phyloP scores from a whole-genome alignment of 2,797 vertebrate species.

The Sebastes ruberrimus region DNA sequence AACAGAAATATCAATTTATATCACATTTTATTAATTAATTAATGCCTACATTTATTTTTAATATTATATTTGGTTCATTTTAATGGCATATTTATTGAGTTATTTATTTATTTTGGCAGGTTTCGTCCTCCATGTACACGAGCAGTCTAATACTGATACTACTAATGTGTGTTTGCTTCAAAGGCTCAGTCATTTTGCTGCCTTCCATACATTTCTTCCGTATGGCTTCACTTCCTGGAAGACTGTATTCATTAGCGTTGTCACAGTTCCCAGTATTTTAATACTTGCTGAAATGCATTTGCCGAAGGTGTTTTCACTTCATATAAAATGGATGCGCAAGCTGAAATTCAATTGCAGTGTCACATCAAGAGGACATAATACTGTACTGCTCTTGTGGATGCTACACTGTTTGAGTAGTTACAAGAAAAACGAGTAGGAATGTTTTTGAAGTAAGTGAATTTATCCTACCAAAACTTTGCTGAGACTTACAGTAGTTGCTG shows the following conservation, averaged over 20 bases:
- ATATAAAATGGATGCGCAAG: neutral
- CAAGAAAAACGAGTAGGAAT: neutral
- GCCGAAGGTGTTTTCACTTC: neutral
- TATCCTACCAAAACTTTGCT: neutral
- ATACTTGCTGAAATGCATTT: slow-evolving; percentile 24
- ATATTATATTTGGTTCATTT: too few species aligned
- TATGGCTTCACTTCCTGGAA: slow-evolving; percentile 1
- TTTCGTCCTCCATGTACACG: neutral
- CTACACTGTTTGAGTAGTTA: neutral
- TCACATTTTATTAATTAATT: too few species aligned
- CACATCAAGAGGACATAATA: neutral
- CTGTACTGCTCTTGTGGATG: neutral
- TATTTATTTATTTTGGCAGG: too few species aligned
- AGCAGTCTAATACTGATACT: neutral
- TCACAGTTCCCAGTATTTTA: slow-evolving; percentile 29
- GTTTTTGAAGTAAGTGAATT: neutral
- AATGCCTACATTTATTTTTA: too few species aligned
- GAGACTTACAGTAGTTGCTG: neutral
- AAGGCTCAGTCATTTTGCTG: slow-evolving; percentile 1
- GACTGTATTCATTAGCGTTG: slow-evolving; percentile 21
- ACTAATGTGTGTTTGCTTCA: slow-evolving; percentile 1
- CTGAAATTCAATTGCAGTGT: slow-evolving; percentile 9
- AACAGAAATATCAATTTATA: too few species aligned
- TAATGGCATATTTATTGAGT: too few species aligned
- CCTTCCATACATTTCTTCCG: neutral